Percentiles rank a stretch among this genome's conserved stretches.
phyloP scores from a whole-genome alignment of 1,140 invertebrate genomes.

The Plectus sambesii region DNA sequence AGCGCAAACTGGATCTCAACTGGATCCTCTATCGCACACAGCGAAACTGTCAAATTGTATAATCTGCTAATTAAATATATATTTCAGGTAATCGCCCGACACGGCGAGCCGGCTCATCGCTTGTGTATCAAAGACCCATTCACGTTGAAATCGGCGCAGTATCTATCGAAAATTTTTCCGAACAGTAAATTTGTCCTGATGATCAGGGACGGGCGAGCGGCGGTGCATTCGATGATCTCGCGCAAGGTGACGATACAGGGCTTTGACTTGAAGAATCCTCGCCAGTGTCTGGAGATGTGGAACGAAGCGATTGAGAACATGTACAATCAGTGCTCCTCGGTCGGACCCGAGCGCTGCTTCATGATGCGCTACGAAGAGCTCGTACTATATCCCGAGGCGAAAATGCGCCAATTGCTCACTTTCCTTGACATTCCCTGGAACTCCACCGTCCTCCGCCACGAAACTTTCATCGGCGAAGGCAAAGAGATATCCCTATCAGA shows the following conservation, averaged over 20 bases:
- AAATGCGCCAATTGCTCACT: constrained; percentile 74
- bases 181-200: constrained; percentile 90
- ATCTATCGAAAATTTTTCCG: constrained; percentile 57
- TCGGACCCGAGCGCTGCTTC: constrained; percentile 71
- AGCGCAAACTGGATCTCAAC: too few relatives aligned
- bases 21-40: too few relatives aligned
- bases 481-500: constrained; percentile 74
- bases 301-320: constrained; percentile 84
- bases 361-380: constrained; percentile 91
- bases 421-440: constrained; percentile 91
- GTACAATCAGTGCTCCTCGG: constrained; percentile 78
- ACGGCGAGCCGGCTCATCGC: constrained; percentile 75
- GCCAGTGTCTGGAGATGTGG: constrained; percentile 88
- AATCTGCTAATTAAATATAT: too few relatives aligned
- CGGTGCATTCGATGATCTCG: constrained; percentile 94
- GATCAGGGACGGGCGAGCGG: constrained; percentile 90
- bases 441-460: constrained; percentile 88
- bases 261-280: constrained; percentile 81
- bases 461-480: constrained; percentile 86
- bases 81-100: constrained; percentile 67
- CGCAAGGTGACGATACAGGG: constrained; percentile 91
- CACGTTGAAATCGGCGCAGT: constrained; percentile 83
- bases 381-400: constrained; percentile 76
- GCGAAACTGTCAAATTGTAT: too few relatives aligned
- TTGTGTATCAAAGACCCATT: constrained; percentile 98